phyloP scores from a whole-genome alignment of 2,797 vertebrate genomes.

The Ispidina picta region DNA sequence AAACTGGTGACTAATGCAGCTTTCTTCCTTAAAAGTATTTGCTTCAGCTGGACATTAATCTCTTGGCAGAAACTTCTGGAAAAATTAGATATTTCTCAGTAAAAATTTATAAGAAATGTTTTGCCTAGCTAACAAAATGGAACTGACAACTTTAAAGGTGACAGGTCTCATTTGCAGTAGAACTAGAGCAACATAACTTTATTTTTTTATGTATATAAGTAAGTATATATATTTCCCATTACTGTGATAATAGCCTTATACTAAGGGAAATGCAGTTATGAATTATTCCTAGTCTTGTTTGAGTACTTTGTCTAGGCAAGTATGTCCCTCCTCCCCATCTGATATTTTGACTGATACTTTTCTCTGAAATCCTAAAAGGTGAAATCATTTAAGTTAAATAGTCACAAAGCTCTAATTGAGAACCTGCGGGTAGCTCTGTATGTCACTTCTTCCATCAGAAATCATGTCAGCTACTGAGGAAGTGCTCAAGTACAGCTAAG shows the following conservation, averaged over 20 bases:
- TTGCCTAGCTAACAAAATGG: neutral
- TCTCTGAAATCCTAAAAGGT: conserved; percentile 37
- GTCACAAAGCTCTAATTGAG: neutral
- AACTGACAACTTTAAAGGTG: neutral
- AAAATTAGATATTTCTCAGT: conserved; percentile 42
- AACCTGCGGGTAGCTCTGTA: neutral
- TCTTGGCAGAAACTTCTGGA: conserved; percentile 4
- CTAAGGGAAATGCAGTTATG: conserved; percentile 40
- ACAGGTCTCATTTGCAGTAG: neutral
- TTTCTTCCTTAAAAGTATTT: conserved; percentile 1
- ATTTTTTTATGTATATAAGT: conserved; percentile 8
- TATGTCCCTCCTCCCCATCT: conserved; percentile 23
- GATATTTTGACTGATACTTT: conserved; percentile 14
- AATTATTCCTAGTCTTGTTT: conserved; percentile 39
- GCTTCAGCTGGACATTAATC: conserved; percentile 8
- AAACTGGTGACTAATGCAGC: neutral
- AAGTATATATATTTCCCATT: conserved; percentile 10
- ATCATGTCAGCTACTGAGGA: neutral
- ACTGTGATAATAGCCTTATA: conserved; percentile 29
- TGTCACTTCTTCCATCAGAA: neutral
- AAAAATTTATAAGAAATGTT: conserved; percentile 9
- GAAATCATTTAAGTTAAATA: conserved; percentile 3
- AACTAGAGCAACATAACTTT: neutral
- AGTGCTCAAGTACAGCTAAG: neutral
- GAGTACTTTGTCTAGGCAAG: neutral